These are phyloP conservation scores for Alectoris magna DNA, from an alignment of 2,797 vertebrate species.

Conservation along the genomic window DNA sequence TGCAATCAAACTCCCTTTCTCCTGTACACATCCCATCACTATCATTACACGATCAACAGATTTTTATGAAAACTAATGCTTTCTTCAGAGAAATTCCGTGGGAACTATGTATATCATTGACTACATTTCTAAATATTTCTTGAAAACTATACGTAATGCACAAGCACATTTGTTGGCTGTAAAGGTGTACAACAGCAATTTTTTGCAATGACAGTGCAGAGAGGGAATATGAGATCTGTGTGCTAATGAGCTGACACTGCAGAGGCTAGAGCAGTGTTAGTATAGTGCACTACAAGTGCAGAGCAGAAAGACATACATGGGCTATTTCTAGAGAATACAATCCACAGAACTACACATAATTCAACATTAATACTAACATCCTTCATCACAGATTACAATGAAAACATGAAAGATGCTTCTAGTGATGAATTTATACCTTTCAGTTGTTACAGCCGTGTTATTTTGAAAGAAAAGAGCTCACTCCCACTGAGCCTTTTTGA, in stretches of 20 bases:
- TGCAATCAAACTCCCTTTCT: slow-evolving; percentile 76
- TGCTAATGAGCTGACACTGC: slow-evolving; percentile 99
- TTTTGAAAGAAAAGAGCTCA: slow-evolving; percentile 1
- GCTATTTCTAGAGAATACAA: slow-evolving; percentile 73
- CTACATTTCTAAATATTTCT: slow-evolving; percentile 77
- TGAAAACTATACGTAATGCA: slow-evolving; percentile 81
- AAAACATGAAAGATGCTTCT: not conserved
- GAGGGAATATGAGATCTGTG: slow-evolving; percentile 96
- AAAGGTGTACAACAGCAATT: slow-evolving; percentile 90
- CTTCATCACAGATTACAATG: slow-evolving; percentile 1
- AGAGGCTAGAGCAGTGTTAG: slow-evolving; percentile 89
- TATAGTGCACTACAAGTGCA: slow-evolving; percentile 85
- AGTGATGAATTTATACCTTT: not conserved
- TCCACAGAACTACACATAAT: slow-evolving; percentile 46
- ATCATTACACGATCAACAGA: slow-evolving; percentile 77
- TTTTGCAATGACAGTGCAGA: slow-evolving; percentile 93
- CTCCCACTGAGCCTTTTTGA: not conserved
- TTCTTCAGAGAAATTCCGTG: slow-evolving; percentile 61
- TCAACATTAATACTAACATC: slow-evolving; percentile 38
- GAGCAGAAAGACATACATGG: slow-evolving; percentile 73
- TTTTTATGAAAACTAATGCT: slow-evolving; percentile 79
- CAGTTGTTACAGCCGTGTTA: not conserved
- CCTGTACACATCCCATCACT: slow-evolving; percentile 66
- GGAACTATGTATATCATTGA: slow-evolving; percentile 60
- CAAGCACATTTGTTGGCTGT: slow-evolving; percentile 84